These are phyloP conservation scores for Clitarchus hookeri DNA, from an alignment of 2,888 invertebrate species.

Conservation along the genomic window DNA sequence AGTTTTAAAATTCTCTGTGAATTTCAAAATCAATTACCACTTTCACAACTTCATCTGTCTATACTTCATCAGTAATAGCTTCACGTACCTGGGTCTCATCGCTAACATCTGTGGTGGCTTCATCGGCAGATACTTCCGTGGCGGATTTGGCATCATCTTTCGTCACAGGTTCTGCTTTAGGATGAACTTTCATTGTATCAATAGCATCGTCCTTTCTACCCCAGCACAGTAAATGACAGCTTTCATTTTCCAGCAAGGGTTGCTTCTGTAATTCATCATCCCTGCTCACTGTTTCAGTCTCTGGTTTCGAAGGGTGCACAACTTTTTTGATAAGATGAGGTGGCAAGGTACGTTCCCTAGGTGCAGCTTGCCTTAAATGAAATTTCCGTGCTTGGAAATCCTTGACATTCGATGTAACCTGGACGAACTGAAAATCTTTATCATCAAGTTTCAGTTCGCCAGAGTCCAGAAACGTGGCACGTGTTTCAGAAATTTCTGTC, in stretches of 20 bases:
- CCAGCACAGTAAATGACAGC: slow-evolving; percentile 8
- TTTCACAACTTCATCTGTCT: not conserved
- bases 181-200: not conserved
- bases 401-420: not conserved
- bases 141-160: not conserved
- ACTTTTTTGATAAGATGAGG: too few species aligned
- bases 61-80: not conserved
- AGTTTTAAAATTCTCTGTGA: not conserved
- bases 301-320: not conserved
- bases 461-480: not conserved
- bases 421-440: not conserved
- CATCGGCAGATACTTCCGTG: not conserved
- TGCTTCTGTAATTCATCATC: too few species aligned
- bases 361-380: not conserved
- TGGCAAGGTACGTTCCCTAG: not conserved
- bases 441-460: not conserved
- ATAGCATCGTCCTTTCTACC: not conserved
- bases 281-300: not conserved
- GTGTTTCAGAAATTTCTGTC: not conserved
- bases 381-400: not conserved
- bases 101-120: not conserved
- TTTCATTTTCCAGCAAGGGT: not conserved
- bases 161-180: not conserved
- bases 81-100: not conserved
- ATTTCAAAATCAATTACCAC: not conserved